phyloP scores from a whole-genome alignment of 2,888 invertebrate species.

The Anthrax anthrax region DNA sequence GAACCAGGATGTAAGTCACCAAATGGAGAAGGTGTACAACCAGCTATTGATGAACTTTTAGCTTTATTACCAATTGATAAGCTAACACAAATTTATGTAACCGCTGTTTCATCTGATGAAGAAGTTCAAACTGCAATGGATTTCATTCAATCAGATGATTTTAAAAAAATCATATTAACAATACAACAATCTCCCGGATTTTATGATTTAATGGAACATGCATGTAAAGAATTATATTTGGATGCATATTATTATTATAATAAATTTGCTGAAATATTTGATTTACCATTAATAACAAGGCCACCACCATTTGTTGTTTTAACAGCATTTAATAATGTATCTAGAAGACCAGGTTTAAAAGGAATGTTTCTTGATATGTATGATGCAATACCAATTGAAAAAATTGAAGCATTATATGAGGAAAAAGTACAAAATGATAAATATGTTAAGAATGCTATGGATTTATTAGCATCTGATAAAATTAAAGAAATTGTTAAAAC shows the following conservation, averaged over 20 bases:
- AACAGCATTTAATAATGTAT: not conserved
- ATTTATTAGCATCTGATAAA: conserved; percentile 7
- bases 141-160: conserved; percentile 8
- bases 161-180: conserved; percentile 3
- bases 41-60: conserved; percentile 6
- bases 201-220: conserved; percentile 3
- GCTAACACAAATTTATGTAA: conserved; percentile 7
- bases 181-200: conserved; percentile 5
- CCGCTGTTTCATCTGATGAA: conserved; percentile 6
- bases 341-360: conserved; percentile 1
- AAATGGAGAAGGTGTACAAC: conserved; percentile 6
- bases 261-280: conserved; percentile 4
- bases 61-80: conserved; percentile 8
- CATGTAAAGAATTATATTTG: conserved; percentile 6
- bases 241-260: conserved; percentile 6
- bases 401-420: conserved; percentile 1
- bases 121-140: conserved; percentile 10
- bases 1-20: conserved; percentile 10
- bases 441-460: conserved; percentile 6
- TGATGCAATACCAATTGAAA: conserved; percentile 5
- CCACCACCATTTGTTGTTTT: conserved; percentile 1
- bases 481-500: conserved; percentile 7
- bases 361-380: conserved; percentile 8
- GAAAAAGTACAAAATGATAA: conserved; percentile 7
- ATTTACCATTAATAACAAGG: conserved; percentile 4